phyloP scores from a whole-genome alignment of 2,797 vertebrate genomes.

The Picus viridis region DNA sequence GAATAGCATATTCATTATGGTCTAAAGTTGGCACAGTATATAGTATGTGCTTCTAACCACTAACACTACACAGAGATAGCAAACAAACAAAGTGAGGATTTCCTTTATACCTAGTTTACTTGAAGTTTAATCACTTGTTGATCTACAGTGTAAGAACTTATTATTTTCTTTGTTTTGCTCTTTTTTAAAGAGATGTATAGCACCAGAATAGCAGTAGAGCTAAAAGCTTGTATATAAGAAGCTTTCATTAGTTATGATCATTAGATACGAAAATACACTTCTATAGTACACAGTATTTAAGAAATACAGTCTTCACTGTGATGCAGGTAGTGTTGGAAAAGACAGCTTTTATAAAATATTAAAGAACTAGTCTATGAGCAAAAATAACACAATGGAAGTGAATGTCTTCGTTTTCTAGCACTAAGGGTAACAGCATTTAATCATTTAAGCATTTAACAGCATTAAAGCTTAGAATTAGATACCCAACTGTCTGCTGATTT shows the following conservation, averaged over 20 bases:
- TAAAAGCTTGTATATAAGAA: not conserved
- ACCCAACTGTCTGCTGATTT: not conserved
- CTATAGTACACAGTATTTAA: not conserved
- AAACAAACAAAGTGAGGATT: not conserved
- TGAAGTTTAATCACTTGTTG: not conserved
- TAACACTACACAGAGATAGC: not conserved
- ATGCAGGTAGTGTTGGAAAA: not conserved
- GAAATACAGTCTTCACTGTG: not conserved
- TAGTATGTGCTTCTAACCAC: not conserved
- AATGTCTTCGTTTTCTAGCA: not conserved
- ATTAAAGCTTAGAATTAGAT: not conserved
- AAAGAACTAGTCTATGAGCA: not conserved
- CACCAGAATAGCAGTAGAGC: not conserved
- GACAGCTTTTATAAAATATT: not conserved
- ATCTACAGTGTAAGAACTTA: not conserved
- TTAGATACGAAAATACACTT: not conserved
- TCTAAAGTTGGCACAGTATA: not conserved
- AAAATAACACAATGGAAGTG: not conserved
- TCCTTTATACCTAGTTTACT: not conserved
- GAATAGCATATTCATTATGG: not conserved
- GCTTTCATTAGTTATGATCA: not conserved
- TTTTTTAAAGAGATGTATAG: not conserved
- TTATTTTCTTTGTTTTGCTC: not conserved
- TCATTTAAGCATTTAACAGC: no score
- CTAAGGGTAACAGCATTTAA: not conserved